Evolutionary conservation across 2,888 invertebrate genomes (phyloP), one percentile per base, ranked within the genome.

Genomic region (Orthosia gothica): DNA sequence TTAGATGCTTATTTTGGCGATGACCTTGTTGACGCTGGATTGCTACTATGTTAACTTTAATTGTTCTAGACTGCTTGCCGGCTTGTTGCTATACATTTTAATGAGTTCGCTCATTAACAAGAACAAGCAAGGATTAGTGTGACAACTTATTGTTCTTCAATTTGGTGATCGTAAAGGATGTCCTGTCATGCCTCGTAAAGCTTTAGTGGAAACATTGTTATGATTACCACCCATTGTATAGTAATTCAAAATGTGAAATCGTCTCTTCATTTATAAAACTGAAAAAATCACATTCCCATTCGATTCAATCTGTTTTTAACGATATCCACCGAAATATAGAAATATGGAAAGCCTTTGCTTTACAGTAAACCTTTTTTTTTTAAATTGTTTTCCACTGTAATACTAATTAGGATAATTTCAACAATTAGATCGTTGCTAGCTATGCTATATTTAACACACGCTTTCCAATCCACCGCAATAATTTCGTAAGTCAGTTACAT

Each of bases 111-210:
- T 73, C 47, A 70, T 74, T 78, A 70, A 59, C 52, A 61, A 80
- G 26, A 57, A 62, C 58, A 70, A 11, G 18, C 49, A 40, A 40
- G n/a, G 16, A 65, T 65, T 47, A 61, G 15, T 13, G 57, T 57
- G 82, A 62, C 52, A 66, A 47, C 62, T 47, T 20, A 82, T 82
- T 81, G 82, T 77, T 81, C 65, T 66, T 47, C 18, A 67, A 69
- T 77, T 63, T 55, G 69, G 62, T 32, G 71, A 47, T 66, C 66
- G 26, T 80, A 65, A 65, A 62, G 82, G 73, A 82, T 69, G 32
- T 82, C 82, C 80, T 58, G 66, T 65, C 16, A 13, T 5, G 23
- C 23, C 50, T 52, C 16, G 11, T 74, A 11, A 67, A 58, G n/a
- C 50, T 74, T 70, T 32, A 58, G 16, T 18, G 1, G 15, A 11